phyloP scores from a whole-genome alignment of 1,140 invertebrate genomes.

The Luehdorfia chinensis region DNA sequence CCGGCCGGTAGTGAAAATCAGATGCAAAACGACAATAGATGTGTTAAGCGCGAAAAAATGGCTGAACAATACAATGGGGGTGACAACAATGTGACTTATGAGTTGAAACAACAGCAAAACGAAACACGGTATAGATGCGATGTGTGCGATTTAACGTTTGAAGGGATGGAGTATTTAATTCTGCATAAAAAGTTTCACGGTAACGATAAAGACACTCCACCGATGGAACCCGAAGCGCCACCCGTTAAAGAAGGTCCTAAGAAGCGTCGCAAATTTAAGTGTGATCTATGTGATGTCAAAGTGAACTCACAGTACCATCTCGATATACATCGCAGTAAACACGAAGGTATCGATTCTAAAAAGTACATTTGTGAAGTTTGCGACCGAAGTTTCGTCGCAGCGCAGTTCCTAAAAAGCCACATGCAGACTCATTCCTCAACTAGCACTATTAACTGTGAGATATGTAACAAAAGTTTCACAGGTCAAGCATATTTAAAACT shows the following conservation, averaged over 20 bases:
- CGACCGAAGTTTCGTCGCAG: constrained; percentile 62
- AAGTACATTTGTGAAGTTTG: constrained; percentile 67
- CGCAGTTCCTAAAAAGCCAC: constrained; percentile 66
- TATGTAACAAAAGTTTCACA: constrained; percentile 82
- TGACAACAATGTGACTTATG: constrained; percentile 50
- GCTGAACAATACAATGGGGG: constrained; percentile 59
- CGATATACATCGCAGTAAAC: constrained; percentile 67
- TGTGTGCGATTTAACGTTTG: constrained; percentile 63
- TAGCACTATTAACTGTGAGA: constrained; percentile 73
- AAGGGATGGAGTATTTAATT: constrained; percentile 64
- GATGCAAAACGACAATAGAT: constrained; percentile 53
- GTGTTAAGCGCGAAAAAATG: constrained; percentile 68
- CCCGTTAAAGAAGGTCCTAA: constrained; percentile 50
- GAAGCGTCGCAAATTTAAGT: constrained; percentile 65
- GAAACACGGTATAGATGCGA: constrained; percentile 54
- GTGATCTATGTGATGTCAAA: constrained; percentile 68
- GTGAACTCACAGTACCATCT: constrained; percentile 70
- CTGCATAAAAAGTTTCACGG: constrained; percentile 69
- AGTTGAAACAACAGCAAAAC: constrained; percentile 41
- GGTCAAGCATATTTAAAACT: constrained; percentile 79
- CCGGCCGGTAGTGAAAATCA: constrained; percentile 60
- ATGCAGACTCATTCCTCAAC: constrained; percentile 66
- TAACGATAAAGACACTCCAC: constrained; percentile 54
- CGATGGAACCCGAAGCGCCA: constrained; percentile 44
- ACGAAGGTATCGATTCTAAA: constrained; percentile 60